Base-by-base conservation (phyloP, 1,140 invertebrate species). In the Caenorhabditis latens region DNA sequence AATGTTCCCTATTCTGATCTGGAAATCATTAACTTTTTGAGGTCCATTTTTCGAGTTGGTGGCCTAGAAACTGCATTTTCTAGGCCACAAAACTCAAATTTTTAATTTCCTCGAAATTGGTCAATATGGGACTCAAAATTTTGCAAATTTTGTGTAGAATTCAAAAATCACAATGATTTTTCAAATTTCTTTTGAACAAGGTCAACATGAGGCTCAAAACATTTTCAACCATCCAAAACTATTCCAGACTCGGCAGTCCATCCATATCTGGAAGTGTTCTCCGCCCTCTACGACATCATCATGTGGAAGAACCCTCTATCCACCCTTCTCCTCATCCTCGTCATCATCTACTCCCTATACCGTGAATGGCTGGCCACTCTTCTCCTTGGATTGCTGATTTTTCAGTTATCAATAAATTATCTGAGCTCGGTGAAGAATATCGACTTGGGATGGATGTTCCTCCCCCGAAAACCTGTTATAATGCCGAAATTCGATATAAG, bases 341-440 rank as follows among this genome's bases (percentile, higher is more conserved):
- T 91, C 19, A 91, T 91, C 75, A 85, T 90, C 84, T 91, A 91
- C 55, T 89, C 75, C 14, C 84, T 91, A n/a, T 88, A 61, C 40
- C 63, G 85, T 21, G 90, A 88, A 42, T 90, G 89, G 87, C n/a
- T 90, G 4, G 55, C 88, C 4, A 50, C 87, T 9, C 50, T 91
- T 6, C 58, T 90, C 84, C 83, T 91, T 9, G 55, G 82, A 57
- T 32, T 91, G 16, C 79, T 91, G 21, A 83, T 91, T 11, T 85
- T 91, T 2, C 90, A 91, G 87, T 67, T 91, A 13, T 65, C 85
- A 14, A 50, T 91, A 21, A 91, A 91, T 84, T 91, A 91, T 42
- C 55, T 91, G 4, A 14, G 55, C 9, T 86, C 55, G 57, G 40
- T 90, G 16, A 82, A 90, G 90, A 65, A 89, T 19, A 90, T 91